phyloP scores from a whole-genome alignment of 2,888 invertebrate genomes.

The Schrankia costaestrigalis region DNA sequence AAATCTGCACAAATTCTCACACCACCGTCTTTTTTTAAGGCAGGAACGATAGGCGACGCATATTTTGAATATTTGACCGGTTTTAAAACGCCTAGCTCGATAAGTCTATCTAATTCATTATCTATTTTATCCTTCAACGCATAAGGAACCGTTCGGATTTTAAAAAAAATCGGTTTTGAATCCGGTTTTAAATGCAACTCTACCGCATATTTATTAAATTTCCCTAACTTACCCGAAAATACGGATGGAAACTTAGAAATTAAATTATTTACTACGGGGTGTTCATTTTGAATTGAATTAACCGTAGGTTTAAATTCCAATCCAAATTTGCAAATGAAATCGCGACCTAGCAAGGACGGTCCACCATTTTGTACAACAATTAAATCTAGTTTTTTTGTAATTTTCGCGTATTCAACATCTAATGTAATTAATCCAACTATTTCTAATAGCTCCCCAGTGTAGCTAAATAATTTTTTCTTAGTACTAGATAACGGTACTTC shows the following conservation, averaged over 20 bases:
- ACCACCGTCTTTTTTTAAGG: background rate
- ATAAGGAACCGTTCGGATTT: background rate
- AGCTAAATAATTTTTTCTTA: background rate
- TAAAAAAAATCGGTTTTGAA: background rate
- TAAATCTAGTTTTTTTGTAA: background rate
- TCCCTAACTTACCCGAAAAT: slow-evolving; percentile 1
- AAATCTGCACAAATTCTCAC: slow-evolving; percentile 2
- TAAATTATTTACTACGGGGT: background rate
- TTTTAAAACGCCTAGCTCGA: slow-evolving; percentile 14
- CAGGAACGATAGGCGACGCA: slow-evolving; percentile 1
- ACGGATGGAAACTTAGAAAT: background rate
- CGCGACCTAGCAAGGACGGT: background rate
- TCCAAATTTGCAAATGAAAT: no score
- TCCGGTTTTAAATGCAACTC: background rate
- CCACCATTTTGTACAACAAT: background rate
- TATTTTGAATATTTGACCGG: slow-evolving; percentile 1
- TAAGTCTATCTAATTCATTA: background rate
- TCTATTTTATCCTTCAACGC: background rate
- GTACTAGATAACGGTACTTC: background rate
- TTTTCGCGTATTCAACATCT: background rate
- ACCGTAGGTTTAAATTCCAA: background rate
- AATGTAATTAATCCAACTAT: background rate
- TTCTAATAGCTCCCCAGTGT: background rate
- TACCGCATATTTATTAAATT: background rate
- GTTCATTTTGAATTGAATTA: background rate